Percentiles rank a stretch among this genome's conserved stretches.
These are phyloP conservation scores for Ectropis grisescens DNA, from an alignment of 1,140 invertebrate species.

Conservation along the genomic window DNA sequence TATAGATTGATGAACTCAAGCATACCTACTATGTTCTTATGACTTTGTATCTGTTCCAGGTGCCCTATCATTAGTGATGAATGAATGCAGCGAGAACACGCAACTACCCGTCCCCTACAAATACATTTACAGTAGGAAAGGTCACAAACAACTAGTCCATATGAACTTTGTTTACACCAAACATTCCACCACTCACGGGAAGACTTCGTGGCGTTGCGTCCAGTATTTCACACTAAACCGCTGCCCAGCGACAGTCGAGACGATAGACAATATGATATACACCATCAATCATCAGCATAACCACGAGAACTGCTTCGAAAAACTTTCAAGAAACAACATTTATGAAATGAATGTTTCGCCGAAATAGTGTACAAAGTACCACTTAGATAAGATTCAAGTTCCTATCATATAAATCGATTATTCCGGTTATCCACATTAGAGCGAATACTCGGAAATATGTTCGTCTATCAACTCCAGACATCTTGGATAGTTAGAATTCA, in stretches of 20 bases:
- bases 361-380: slow-evolving; percentile 26
- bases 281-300: slow-evolving; percentile 65
- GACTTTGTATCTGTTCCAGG: slow-evolving; percentile 38
- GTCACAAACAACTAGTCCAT: slow-evolving; percentile 67
- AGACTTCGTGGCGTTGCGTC: slow-evolving; percentile 66
- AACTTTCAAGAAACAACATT: slow-evolving; percentile 60
- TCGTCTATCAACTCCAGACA: too few species aligned
- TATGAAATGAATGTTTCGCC: slow-evolving; percentile 60
- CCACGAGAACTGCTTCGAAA: slow-evolving; percentile 63
- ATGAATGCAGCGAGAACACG: slow-evolving; percentile 36
- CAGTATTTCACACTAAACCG: slow-evolving; percentile 66
- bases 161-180: slow-evolving; percentile 69
- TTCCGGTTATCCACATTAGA: too few species aligned
- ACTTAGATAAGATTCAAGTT: slow-evolving; percentile 6
- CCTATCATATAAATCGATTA: slow-evolving; percentile 5
- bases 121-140: slow-evolving; percentile 67
- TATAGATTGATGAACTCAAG: too few species aligned
- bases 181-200: slow-evolving; percentile 67
- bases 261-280: slow-evolving; percentile 62
- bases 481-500: too few species aligned
- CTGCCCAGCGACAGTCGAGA: slow-evolving; percentile 65
- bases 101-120: slow-evolving; percentile 55
- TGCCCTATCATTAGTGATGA: slow-evolving; percentile 57
- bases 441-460: too few species aligned
- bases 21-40: too few species aligned